Percentiles rank a stretch among this genome's conserved stretches.
Evolutionary conservation across 2,888 invertebrate genomes (phyloP).

Genomic region (Brenthis daphne): DNA sequence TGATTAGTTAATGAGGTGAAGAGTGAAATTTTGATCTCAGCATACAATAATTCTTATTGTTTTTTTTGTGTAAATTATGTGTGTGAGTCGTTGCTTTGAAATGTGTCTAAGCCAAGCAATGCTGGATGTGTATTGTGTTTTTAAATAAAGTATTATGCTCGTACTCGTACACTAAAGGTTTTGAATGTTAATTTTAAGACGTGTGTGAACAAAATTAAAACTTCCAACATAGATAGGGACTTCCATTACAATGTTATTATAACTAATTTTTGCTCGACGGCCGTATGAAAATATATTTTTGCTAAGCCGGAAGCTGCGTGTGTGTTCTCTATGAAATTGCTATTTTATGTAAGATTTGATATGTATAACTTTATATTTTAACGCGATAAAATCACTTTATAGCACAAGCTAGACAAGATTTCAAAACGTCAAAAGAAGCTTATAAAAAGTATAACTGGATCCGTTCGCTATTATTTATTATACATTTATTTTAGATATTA

Average conservation of each 20-base stretch:
- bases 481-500: not conserved
- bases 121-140: no score
- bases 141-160: no score
- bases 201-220: no score
- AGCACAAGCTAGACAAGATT: constrained; percentile 48
- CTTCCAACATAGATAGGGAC: no score
- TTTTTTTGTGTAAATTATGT: no score
- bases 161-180: no score
- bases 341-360: constrained; percentile 45
- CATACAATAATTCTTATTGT: no score
- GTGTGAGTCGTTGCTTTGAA: no score
- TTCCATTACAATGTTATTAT: not conserved
- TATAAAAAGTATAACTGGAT: constrained; percentile 16
- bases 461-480: constrained; percentile 2
- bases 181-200: no score
- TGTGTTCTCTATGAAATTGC: constrained; percentile 52
- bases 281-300: constrained; percentile 3
- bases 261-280: not conserved
- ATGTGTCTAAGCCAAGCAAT: no score
- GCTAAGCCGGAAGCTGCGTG: constrained; percentile 67
- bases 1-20: no score
- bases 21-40: no score
- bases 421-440: constrained; percentile 13
- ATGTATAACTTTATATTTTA: constrained; percentile 40
- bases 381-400: constrained; percentile 63